Conservation (phyloP, 2,113 vertebrate species). For the Spea multiplicata region DNA sequence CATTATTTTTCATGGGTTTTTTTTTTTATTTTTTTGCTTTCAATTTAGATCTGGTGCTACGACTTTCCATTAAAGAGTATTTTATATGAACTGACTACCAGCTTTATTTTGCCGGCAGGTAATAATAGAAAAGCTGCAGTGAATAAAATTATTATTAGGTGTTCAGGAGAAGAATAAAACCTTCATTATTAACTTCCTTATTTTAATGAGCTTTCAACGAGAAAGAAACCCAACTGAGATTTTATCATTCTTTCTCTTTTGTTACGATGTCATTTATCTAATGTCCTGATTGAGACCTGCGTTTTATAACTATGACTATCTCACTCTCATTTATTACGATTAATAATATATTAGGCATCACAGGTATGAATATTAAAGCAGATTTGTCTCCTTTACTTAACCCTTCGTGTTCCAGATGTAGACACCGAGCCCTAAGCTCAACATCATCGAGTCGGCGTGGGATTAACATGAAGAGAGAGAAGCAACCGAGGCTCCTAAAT, state of each 20-base stretch:
- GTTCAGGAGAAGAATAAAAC: not conserved
- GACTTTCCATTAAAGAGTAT: not conserved
- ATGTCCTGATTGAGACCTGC: not conserved
- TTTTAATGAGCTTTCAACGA: conserved; percentile 23
- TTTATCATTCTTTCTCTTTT: conserved; percentile 1
- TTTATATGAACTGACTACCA: not conserved
- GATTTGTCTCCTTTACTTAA: too few relatives aligned
- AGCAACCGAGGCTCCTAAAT: too few relatives aligned
- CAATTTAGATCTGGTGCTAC: too few relatives aligned
- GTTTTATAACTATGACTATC: conserved; percentile 9
- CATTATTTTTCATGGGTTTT: too few relatives aligned
- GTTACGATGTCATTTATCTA: not conserved
- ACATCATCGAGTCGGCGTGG: too few relatives aligned
- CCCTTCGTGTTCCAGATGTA: too few relatives aligned
- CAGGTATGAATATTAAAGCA: too few relatives aligned
- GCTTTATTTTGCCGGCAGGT: not conserved
- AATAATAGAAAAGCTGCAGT: not conserved
- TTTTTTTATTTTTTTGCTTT: too few relatives aligned
- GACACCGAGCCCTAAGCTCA: too few relatives aligned
- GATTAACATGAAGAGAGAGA: too few relatives aligned
- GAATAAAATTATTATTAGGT: not conserved
- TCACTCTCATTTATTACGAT: conserved; percentile 15
- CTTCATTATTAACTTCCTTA: not conserved
- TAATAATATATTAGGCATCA: too few relatives aligned
- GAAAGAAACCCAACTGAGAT: conserved; percentile 5